Conservation (phyloP, 1,140 invertebrate genomes). For the Zaprionus ornatus region DNA sequence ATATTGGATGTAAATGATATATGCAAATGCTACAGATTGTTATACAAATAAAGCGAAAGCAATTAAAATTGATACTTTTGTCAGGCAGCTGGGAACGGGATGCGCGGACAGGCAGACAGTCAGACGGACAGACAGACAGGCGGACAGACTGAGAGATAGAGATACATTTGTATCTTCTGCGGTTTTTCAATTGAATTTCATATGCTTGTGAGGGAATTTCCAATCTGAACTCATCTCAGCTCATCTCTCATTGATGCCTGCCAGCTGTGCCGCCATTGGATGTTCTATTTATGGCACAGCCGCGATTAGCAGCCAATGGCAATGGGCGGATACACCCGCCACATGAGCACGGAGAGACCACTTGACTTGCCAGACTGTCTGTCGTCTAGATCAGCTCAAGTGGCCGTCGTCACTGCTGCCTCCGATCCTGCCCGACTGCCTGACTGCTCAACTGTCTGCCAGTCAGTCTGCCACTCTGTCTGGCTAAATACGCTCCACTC, state of each 20-base stretch:
- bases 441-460: conserved; percentile 7
- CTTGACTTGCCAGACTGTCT: conserved; percentile 70
- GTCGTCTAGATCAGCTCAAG: conserved; percentile 13
- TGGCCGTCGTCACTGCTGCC: background rate
- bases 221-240: no score
- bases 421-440: conserved; percentile 20
- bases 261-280: conserved; percentile 73
- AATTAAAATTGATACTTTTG: conserved; percentile 52
- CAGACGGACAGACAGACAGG: background rate
- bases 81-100: background rate
- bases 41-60: conserved; percentile 65
- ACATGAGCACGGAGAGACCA: conserved; percentile 18
- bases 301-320: conserved; percentile 79
- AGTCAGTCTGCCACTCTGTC: background rate
- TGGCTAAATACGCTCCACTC: conserved; percentile 37
- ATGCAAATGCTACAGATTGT: conserved; percentile 64
- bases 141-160: conserved; percentile 6
- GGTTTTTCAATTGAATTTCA: conserved; percentile 54
- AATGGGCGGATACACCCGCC: conserved; percentile 19
- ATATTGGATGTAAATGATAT: conserved; percentile 44
- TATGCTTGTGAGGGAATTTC: no score
- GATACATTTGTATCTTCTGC: conserved; percentile 49
- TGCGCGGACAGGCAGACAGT: background rate
- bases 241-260: conserved; percentile 40
- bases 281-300: conserved; percentile 58